Base-by-base conservation (phyloP, 2,113 vertebrate genomes). In the Redunca redunca region DNA sequence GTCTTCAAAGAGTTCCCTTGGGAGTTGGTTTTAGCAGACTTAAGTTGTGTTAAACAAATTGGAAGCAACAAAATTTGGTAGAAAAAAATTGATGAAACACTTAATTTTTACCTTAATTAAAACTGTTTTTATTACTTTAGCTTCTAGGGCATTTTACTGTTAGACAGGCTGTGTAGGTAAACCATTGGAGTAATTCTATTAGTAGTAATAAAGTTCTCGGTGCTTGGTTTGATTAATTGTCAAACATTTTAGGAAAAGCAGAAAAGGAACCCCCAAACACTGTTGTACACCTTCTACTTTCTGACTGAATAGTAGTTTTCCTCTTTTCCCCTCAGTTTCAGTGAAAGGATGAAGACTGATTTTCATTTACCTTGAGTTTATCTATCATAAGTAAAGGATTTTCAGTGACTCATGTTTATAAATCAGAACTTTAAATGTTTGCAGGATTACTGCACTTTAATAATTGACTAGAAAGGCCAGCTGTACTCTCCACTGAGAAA, bases 61-160 rank as follows among this genome's bases (percentile, higher is more conserved):
- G 90, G 50, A 23, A 91, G 14, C 62, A 91, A 33, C 8, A 77
- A 84, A 93, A 60, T 36, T n/a, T 94, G n/a, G n/a, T 33, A 52
- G 90, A 60, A 57, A 91, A 88, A 92, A 91, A 67, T 28, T 36
- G 50, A 58, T 82, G 55, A 95, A 90, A 93, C 53, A 78, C 82
- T 94, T 93, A 91, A 74, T 58, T 74, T 95, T 96, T 84, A 17
- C 83, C 30, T 95, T 78, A 92, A 96, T 85, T 91, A 16, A 15
- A 87, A 43, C 52, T 87, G 4, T 21, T 94, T 93, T 80, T 89
- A 91, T 91, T 92, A 71, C 46, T 82, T 94, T 85, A 80, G 33
- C 58, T 94, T 74, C 14, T 83, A 62, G 94, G 88, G 21, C 26
- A 82, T 96, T 92, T 90, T 91, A 93, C 52, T 95, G 71, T 46